phyloP scores from a whole-genome alignment of 2,888 invertebrate species.

The Drosophila affinis region DNA sequence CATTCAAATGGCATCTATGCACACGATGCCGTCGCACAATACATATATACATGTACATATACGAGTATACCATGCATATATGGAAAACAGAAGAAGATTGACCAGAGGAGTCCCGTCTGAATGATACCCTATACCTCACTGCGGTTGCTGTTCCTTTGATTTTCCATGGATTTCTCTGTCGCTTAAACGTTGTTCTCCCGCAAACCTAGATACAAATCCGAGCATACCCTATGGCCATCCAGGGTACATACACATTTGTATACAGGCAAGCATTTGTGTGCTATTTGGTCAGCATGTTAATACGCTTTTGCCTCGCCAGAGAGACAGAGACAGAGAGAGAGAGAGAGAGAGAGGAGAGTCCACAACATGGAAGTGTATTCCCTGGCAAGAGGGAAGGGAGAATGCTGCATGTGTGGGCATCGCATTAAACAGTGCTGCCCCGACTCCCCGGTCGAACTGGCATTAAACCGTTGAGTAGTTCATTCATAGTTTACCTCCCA shows the following conservation, averaged over 20 bases:
- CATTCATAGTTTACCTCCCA: slow-evolving; percentile 29
- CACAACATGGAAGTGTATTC: not conserved
- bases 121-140: slow-evolving; percentile 2
- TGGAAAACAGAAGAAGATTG: slow-evolving; percentile 13
- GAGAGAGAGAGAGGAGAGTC: not conserved
- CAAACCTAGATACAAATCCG: not conserved
- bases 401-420: slow-evolving; percentile 4
- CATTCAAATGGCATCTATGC: slow-evolving; percentile 75
- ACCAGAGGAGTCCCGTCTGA: not conserved
- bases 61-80: slow-evolving; percentile 2
- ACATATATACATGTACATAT: slow-evolving; percentile 52
- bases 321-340: not conserved
- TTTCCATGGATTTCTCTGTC: not conserved
- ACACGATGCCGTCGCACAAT: slow-evolving; percentile 55
- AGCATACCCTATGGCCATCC: not conserved
- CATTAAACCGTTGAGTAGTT: slow-evolving; percentile 54
- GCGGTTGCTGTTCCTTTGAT: slow-evolving; percentile 17
- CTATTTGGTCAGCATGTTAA: slow-evolving; percentile 59
- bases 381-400: slow-evolving; percentile 8
- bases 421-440: slow-evolving; percentile 46
- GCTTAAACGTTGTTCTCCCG: no score
- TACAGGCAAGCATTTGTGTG: slow-evolving; percentile 33
- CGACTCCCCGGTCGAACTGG: slow-evolving; percentile 9
- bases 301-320: slow-evolving; percentile 33
- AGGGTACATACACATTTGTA: slow-evolving; percentile 45